These are phyloP conservation scores for Picus viridis DNA, from an alignment of 2,797 vertebrate genomes.

Conservation along the genomic window DNA sequence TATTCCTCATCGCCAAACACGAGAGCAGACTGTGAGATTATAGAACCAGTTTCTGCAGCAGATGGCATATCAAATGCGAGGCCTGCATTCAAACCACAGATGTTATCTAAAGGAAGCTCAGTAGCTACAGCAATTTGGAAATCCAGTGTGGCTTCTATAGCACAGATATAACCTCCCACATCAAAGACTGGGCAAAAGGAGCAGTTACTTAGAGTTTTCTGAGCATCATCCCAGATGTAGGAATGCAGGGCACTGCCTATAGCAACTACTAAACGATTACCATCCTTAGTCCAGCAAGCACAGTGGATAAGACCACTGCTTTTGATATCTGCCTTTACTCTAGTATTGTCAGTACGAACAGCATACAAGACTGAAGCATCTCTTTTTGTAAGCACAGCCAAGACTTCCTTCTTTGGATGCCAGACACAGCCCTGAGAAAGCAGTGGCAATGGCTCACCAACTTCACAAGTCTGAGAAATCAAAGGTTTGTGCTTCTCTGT, in stretches of 20 bases:
- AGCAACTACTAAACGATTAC: constrained; percentile 89
- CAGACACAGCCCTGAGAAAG: constrained; percentile 94
- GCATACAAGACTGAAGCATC: constrained; percentile 87
- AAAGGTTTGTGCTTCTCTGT: constrained; percentile 86
- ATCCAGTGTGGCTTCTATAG: constrained; percentile 85
- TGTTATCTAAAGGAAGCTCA: constrained; percentile 88
- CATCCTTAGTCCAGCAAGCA: constrained; percentile 94
- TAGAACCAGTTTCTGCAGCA: constrained; percentile 70
- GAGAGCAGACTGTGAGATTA: constrained; percentile 64
- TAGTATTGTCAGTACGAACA: constrained; percentile 82
- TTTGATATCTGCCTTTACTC: constrained; percentile 87
- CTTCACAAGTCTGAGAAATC: constrained; percentile 91
- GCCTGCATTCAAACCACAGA: constrained; percentile 87
- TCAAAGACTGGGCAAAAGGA: constrained; percentile 92
- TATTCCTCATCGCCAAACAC: constrained; percentile 80
- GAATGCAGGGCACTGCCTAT: constrained; percentile 89
- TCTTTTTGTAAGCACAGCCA: constrained; percentile 89
- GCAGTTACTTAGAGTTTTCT: constrained; percentile 86
- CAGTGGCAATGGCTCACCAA: constrained; percentile 88
- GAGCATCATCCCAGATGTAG: constrained; percentile 89
- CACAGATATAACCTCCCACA: constrained; percentile 88
- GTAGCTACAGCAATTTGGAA: constrained; percentile 91
- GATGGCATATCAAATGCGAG: constrained; percentile 82
- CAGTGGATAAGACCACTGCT: constrained; percentile 87
- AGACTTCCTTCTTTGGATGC: constrained; percentile 89